Percentiles rank a stretch among this genome's conserved stretches.
Evolutionary conservation across 2,888 invertebrate genomes (phyloP).

Genomic region (Agonopterix subpropinquella): DNA sequence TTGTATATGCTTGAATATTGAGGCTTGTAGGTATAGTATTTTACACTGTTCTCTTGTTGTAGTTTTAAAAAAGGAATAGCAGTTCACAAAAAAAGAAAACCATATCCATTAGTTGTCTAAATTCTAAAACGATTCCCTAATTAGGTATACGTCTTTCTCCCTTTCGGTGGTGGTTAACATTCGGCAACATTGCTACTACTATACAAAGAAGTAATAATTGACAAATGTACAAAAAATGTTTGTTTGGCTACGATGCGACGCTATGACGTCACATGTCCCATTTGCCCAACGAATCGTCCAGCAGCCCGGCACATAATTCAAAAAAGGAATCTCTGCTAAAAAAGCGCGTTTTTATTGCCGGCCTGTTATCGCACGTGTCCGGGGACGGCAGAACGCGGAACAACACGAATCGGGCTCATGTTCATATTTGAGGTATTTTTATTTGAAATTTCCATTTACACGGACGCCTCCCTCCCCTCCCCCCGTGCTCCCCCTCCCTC

Average conservation of each 20-base stretch:
- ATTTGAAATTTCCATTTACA: slow-evolving; percentile 77
- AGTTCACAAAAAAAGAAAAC: no score
- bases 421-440: slow-evolving; percentile 75
- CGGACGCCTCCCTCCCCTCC: slow-evolving; percentile 31
- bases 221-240: no score
- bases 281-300: background rate
- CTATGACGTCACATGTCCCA: slow-evolving; percentile 1
- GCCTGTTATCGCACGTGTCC: slow-evolving; percentile 59
- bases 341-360: slow-evolving; percentile 35
- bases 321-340: slow-evolving; percentile 32
- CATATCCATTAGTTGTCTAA: no score
- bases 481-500: slow-evolving; percentile 43
- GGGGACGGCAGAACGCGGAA: slow-evolving; percentile 36
- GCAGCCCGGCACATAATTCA: slow-evolving; percentile 20
- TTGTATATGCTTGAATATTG: no score
- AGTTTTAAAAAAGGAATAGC: no score
- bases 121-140: no score
- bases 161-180: no score
- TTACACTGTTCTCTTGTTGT: no score
- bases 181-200: no score
- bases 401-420: slow-evolving; percentile 72
- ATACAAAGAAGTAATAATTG: no score
- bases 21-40: no score
- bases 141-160: no score
- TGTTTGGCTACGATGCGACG: background rate